Conservation (phyloP, 2,888 invertebrate species). For the Drosophila aldrichi region DNA sequence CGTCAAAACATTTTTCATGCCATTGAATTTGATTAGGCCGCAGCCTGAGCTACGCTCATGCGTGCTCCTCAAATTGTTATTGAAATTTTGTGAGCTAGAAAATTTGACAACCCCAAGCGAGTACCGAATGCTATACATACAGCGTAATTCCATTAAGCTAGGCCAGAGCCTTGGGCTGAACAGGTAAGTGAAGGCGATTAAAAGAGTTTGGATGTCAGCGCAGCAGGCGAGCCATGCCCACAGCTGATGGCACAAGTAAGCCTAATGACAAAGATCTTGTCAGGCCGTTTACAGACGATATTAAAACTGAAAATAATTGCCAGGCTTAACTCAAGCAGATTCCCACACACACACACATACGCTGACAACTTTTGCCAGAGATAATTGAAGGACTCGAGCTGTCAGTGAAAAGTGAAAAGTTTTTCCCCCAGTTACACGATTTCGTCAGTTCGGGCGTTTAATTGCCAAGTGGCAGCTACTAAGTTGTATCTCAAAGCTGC, state of each 20-base stretch:
- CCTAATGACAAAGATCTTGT: conserved; percentile 11
- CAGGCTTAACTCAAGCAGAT: conserved; percentile 26
- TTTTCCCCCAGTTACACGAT: background rate
- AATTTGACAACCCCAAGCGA: conserved; percentile 48
- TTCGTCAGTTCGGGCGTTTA: conserved; percentile 21
- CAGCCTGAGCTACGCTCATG: conserved; percentile 2
- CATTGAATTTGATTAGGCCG: conserved; percentile 70
- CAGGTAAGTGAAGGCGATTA: conserved; percentile 8
- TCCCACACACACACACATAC: background rate
- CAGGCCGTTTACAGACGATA: conserved; percentile 19
- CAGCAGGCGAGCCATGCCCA: background rate
- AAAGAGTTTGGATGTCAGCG: conserved; percentile 28
- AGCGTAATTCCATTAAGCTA: conserved; percentile 32
- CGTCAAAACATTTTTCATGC: conserved; percentile 60
- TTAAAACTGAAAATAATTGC: conserved; percentile 44
- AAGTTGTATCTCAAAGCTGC: conserved; percentile 9
- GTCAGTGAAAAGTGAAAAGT: conserved; percentile 12
- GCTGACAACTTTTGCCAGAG: conserved; percentile 6
- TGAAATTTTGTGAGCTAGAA: conserved; percentile 56
- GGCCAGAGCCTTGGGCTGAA: conserved; percentile 9
- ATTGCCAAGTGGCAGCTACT: conserved; percentile 31
- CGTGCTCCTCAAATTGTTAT: conserved; percentile 44
- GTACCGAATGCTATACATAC: background rate
- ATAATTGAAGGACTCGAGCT: conserved; percentile 37
- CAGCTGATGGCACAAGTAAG: background rate